Evolutionary conservation across 1,140 invertebrate species (phyloP), one percentile per base, ranked within the genome.

Genomic region (Prorops nasuta): DNA sequence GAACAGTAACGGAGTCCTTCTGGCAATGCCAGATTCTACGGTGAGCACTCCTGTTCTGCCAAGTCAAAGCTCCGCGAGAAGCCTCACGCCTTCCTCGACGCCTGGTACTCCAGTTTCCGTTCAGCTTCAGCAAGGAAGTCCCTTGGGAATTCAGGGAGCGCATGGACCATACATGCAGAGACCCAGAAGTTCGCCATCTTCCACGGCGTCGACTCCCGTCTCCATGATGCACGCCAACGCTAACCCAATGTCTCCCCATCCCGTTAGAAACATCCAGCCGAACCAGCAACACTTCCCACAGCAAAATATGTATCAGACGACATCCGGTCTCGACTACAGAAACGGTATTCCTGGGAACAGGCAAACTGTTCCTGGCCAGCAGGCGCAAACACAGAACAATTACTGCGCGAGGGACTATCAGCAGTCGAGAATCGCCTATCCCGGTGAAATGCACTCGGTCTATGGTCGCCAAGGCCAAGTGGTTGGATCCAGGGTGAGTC

Each of bases 81-180:
- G 81, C 55, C 63, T 86, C 2, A 86, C 85, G 1, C 84, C 84
- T 0, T 84, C 84, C 0, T 84, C 83, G 0, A 84, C 84, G 7
- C 84, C 84, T 1, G 81, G 82, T 3, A 84, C 84, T 2, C 82
- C 84, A 1, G 81, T 80, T 2, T 81, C 77, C 7, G 75, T 82
- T 52, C 83, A 85, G 17, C 48, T 77, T 3, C 75, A 76, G n/a
- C 74, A 76, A 21, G 74, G 71, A 8, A 79, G 77, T 50, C 78
- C 79, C 0, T 45, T 79, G 0, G 64, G 69, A 61, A 68, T 70
- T 24, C 74, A 72, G 28, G 49, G 34, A 41, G 44, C 58, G 0
- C 50, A 60, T 3, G 72, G 74, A 4, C 57, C 63, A 4, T 77
- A 76, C 52, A 74, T 74, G 71, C 77, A 76, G 17, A 61, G 73